Base-by-base conservation (phyloP, 1,140 invertebrate genomes). In the Galleria mellonella region DNA sequence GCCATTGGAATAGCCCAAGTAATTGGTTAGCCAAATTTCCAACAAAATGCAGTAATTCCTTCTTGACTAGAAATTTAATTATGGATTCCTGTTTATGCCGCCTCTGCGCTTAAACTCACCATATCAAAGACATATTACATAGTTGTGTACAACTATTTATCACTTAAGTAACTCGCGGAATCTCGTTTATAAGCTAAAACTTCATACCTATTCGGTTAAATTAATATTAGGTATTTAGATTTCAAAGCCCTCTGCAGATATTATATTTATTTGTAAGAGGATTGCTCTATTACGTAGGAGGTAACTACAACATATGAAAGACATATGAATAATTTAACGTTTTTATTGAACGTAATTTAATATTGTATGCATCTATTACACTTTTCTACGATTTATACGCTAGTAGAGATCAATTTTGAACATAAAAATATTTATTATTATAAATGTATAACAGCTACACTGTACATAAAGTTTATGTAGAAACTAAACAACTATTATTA, bases 321-420 rank as follows among this genome's bases (percentile, higher is more conserved):
- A 56, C 53, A 9, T 35, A 43, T 45, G 31, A 65, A 71, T 72
- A 68, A 72, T 58, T 69, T 82, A 81, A 82, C 74, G 59, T 78
- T 84, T 81, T 84, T 78, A 82, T 79, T 84, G 69, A 79, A 81
- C 74, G 70, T 64, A 79, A 84, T 74, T 72, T 63, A 23, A 73
- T 76, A 72, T 43, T 63, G 40, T 65, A 65, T 61, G 55, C 52
- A 64, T 37, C 63, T 72, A 71, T 68, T 72, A 81, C 73, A 77
- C 61, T 72, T 53, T 44, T 49, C 70, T 73, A 75, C 71, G 32
- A 52, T 49, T 61, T 57, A 70, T 49, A 69, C 62, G 62, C 64
- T 78, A 76, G 52, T 44, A 65, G 58, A 71, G 62, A 71, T 72
- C 53, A 47, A 61, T 62, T 45, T 49, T 43, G 43, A 51, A 66